A percentile compares a stretch with the other conserved stretches of the same genome.
Evolutionary conservation across 2,797 vertebrate species (phyloP).

Genomic region (Chromobotia macracanthus): DNA sequence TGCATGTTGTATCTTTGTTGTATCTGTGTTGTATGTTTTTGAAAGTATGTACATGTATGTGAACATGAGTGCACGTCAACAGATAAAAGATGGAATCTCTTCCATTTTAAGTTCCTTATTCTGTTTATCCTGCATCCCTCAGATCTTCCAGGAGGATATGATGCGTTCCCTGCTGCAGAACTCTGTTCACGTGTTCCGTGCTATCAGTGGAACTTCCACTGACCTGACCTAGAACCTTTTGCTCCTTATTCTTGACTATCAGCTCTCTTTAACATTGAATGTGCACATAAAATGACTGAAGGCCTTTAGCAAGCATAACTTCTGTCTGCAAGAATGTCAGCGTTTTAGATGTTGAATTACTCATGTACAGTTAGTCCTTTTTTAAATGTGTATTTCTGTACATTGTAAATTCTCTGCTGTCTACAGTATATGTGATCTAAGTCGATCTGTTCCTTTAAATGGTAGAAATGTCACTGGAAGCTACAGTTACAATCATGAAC

Average conservation of each 20-base stretch:
- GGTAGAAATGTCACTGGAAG: not conserved
- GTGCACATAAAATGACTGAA: constrained; percentile 9
- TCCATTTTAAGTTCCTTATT: not conserved
- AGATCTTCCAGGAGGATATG: constrained; percentile 92
- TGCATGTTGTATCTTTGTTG: not conserved
- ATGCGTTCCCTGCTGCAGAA: constrained; percentile 89
- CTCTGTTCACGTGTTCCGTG: constrained; percentile 92
- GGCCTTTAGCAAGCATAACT: constrained; percentile 4
- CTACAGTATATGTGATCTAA: not conserved
- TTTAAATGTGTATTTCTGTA: not conserved
- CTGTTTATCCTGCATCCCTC: constrained; percentile 35
- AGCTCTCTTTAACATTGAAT: constrained; percentile 15
- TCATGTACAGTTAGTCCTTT: not conserved
- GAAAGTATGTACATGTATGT: not conserved
- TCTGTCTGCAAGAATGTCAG: constrained; percentile 50
- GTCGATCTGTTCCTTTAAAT: not conserved
- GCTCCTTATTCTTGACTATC: constrained; percentile 10
- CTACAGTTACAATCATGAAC: not conserved
- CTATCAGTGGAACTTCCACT: constrained; percentile 89
- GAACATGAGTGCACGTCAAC: not conserved
- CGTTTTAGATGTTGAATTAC: constrained; percentile 36
- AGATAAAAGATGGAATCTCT: too few relatives aligned
- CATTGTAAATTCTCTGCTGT: constrained; percentile 22
- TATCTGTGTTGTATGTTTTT: not conserved
- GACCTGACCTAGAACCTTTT: constrained; percentile 75